These are phyloP conservation scores for Eueides isabella DNA, from an alignment of 1,140 invertebrate genomes.

Conservation along the genomic window DNA sequence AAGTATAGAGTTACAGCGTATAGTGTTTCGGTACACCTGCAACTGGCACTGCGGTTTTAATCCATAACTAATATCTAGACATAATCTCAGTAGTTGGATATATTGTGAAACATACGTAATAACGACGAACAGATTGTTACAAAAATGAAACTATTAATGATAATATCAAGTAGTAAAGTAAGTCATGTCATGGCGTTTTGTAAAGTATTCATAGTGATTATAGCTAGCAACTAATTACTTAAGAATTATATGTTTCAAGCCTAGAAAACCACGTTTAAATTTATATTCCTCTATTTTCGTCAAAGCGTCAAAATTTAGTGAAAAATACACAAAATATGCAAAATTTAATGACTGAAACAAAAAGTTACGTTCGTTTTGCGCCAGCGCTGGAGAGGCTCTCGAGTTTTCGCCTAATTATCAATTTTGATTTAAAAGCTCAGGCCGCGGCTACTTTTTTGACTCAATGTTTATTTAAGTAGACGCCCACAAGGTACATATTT, in stretches of 20 bases:
- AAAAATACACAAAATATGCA: constrained; percentile 17
- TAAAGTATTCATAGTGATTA: too few species aligned
- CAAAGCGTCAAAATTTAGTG: not conserved
- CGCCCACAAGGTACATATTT: constrained; percentile 10
- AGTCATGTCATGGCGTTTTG: too few species aligned
- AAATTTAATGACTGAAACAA: constrained; percentile 15
- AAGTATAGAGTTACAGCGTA: not conserved
- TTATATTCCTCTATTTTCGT: not conserved
- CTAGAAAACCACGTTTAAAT: not conserved
- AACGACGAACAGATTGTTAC: too few species aligned
- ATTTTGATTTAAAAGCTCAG: constrained; percentile 23
- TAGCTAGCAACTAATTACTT: not conserved
- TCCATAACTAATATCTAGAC: not conserved
- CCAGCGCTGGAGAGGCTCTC: constrained; percentile 2
- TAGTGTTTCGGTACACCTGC: not conserved
- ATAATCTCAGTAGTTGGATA: not conserved
- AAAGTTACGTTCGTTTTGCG: constrained; percentile 7
- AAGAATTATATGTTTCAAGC: too few species aligned
- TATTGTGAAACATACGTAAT: too few species aligned
- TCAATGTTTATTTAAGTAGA: constrained; percentile 9
- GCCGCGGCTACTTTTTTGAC: not conserved
- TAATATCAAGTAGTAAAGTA: too few species aligned
- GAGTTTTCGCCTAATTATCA: constrained; percentile 24
- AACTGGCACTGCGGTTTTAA: not conserved
- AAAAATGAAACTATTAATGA: too few species aligned